Evolutionary conservation across 2,888 invertebrate genomes (phyloP).

Genomic region (Brachypterus glaber): DNA sequence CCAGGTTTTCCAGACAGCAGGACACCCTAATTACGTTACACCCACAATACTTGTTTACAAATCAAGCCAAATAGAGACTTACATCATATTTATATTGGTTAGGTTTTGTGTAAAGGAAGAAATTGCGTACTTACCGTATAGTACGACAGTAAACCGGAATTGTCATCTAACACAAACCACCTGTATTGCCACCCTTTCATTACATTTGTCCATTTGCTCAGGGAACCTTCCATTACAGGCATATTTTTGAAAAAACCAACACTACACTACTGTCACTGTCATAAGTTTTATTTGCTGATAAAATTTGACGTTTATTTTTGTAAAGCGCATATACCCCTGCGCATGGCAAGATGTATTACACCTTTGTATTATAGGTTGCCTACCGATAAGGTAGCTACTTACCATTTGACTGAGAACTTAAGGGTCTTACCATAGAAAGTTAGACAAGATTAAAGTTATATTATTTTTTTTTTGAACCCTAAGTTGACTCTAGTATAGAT

Average conservation of each 20-base stretch:
- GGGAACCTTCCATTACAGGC: constrained; percentile 73
- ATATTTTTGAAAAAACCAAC: constrained; percentile 22
- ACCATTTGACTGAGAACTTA: too few relatives aligned
- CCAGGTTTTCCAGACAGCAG: too few relatives aligned
- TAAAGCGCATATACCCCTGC: too few relatives aligned
- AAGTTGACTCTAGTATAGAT: too few relatives aligned
- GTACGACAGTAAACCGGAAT: constrained; percentile 90
- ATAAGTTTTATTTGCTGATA: constrained; percentile 22
- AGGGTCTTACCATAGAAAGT: too few relatives aligned
- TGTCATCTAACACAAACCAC: constrained; percentile 98
- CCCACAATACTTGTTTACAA: constrained; percentile 14
- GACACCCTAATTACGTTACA: constrained; percentile 14
- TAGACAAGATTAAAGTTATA: too few relatives aligned
- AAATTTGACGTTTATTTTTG: too few relatives aligned
- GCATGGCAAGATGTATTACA: too few relatives aligned
- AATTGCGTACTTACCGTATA: constrained; percentile 73
- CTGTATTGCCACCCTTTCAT: constrained; percentile 99
- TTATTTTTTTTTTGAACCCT: too few relatives aligned
- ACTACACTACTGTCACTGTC: constrained; percentile 24
- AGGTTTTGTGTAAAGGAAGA: constrained; percentile 7
- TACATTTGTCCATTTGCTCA: constrained; percentile 96
- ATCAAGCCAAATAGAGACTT: background rate
- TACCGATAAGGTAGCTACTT: too few relatives aligned
- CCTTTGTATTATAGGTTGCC: too few relatives aligned
- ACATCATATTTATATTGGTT: constrained; percentile 6